A percentile compares a stretch with the other conserved stretches of the same genome.
Evolutionary conservation across 2,797 vertebrate genomes (phyloP).

Genomic region (Acomys russatus): DNA sequence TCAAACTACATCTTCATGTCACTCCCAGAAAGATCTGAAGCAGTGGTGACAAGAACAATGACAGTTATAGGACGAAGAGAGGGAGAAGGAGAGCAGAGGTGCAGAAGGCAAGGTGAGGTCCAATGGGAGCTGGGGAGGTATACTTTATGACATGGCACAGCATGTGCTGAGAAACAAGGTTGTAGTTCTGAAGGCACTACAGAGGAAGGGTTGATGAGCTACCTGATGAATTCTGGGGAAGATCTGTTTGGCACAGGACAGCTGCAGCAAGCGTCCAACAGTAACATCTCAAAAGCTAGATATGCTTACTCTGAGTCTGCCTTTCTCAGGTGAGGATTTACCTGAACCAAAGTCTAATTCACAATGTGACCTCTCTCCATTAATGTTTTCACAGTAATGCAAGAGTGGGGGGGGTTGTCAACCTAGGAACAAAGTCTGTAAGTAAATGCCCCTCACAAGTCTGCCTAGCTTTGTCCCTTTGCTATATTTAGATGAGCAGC

Average conservation of each 20-base stretch:
- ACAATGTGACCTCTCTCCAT: background rate
- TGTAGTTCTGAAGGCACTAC: background rate
- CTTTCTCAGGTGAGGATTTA: background rate
- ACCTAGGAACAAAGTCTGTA: background rate
- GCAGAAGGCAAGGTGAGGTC: background rate
- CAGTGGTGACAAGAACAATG: background rate
- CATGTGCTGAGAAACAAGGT: background rate
- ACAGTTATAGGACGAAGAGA: accelerated
- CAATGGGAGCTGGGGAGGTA: background rate
- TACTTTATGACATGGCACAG: too few species aligned
- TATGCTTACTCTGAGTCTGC: too few species aligned
- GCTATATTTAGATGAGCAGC: background rate
- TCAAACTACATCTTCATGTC: background rate
- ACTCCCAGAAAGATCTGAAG: background rate
- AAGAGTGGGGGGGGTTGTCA: too few species aligned
- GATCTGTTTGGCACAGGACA: background rate
- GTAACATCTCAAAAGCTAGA: background rate
- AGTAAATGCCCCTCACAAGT: background rate
- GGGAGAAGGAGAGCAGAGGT: background rate
- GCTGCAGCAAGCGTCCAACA: accelerated
- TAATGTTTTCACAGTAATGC: background rate
- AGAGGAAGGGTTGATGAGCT: accelerated
- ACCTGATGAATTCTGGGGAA: background rate
- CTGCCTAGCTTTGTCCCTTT: background rate
- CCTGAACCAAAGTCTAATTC: background rate